These are phyloP conservation scores for Balaenoptera acutorostrata DNA, from an alignment of 2,113 vertebrate genomes.

Conservation along the genomic window DNA sequence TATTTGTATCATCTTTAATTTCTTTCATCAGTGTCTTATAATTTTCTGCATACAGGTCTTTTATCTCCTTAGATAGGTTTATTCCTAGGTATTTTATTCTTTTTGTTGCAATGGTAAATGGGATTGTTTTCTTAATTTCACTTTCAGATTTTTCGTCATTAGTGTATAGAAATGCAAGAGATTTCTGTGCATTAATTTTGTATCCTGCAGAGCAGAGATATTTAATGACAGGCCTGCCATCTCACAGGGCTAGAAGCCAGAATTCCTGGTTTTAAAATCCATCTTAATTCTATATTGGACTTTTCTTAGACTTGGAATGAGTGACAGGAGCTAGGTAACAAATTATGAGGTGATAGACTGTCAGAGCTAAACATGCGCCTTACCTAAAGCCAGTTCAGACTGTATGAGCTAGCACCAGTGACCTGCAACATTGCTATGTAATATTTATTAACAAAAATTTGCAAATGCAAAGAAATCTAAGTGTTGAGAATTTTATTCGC, in stretches of 20 bases:
- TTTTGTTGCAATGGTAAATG: no score
- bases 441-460: background rate
- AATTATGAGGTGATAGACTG: constrained; percentile 16
- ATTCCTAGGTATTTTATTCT: no score
- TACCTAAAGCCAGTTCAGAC: background rate
- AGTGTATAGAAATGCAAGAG: no score
- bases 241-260: background rate
- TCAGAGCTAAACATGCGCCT: background rate
- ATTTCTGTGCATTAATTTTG: no score
- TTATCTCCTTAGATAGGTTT: no score
- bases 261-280: background rate
- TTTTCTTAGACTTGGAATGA: background rate
- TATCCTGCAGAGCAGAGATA: background rate
- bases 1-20: no score
- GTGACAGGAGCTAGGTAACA: background rate
- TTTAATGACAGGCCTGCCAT: background rate
- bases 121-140: no score
- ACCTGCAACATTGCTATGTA: background rate
- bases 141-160: no score
- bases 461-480: background rate
- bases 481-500: background rate
- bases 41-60: no score
- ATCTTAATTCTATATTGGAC: background rate
- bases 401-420: background rate
- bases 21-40: no score